Base-by-base conservation (phyloP, 2,113 vertebrate genomes). In the Sinocyclocheilus rhinocerous region DNA sequence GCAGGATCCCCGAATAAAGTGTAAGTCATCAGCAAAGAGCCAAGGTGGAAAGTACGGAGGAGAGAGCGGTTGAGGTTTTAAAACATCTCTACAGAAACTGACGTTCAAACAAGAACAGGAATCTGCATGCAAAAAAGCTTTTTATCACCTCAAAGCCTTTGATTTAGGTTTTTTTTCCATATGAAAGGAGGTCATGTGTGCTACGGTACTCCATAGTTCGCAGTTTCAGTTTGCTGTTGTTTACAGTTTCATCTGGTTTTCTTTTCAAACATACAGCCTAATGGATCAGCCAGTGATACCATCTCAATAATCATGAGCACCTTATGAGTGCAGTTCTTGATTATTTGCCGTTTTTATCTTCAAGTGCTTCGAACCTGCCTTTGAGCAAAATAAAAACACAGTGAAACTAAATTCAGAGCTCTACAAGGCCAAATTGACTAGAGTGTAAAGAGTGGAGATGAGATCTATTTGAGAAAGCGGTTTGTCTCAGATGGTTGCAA, bases 1-100 rank as follows among this genome's bases (percentile, higher is more conserved):
- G 87, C 88, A 90, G 89, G 84, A 92, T 91, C 91, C 92, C 91
- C 91, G 93, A 93, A 93, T 92, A 94, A 93, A 93, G 92, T 90
- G 90, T 91, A 91, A 89, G 85, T 87, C 90, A 89, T 85, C 87
- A 90, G 89, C 86, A 92, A 81, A 91, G 85, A 80, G 82, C 15
- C 88, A 90, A 88, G 90, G 85, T 85, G 90, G 88, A 86, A 85
- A 90, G 89, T 92, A 69, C n/a, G 26, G 89, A 77, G 84, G 77
- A 65, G 78, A 4, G n/a, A 26, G 29, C 7, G 8, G 61, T 33
- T 73, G 86, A 72, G 81, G 50, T 89, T 83, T 76, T 55, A 77
- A 86, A 77, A 70, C 76, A 33, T 22, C 78, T 78, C 73, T 61
- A 42, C 61, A 26, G 26, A 82, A 70, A 85, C 33, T 77, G 57